These are phyloP conservation scores for Drosophila ustulata DNA, from an alignment of 2,888 invertebrate genomes.

Conservation along the genomic window DNA sequence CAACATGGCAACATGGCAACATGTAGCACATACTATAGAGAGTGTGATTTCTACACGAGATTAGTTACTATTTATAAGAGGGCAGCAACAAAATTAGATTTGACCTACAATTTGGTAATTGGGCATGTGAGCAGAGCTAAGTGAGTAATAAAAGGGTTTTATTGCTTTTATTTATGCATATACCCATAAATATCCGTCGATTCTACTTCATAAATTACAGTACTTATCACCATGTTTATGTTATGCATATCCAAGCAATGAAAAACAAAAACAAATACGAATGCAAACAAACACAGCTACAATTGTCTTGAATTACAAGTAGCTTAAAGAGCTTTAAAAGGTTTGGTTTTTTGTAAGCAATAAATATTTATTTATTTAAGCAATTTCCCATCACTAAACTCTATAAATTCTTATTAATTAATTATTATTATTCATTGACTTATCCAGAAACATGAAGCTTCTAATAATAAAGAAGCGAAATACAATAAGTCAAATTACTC, in stretches of 20 bases:
- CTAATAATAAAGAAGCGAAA: no score
- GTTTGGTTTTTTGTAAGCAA: no score
- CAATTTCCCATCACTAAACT: no score
- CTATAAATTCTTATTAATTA: no score
- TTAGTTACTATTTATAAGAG: conserved; percentile 39
- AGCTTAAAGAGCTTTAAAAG: no score
- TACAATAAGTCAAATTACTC: no score
- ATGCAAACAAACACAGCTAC: no score
- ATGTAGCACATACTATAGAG: neutral
- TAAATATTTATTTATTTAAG: no score
- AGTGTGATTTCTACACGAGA: conserved; percentile 14
- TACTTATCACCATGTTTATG: neutral
- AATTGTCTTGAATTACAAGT: no score
- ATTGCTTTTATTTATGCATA: neutral
- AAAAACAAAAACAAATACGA: neutral
- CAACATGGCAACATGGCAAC: neutral
- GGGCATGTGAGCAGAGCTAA: neutral
- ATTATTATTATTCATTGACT: no score
- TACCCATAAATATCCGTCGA: neutral
- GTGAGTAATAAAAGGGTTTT: neutral
- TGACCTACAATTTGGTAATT: conserved; percentile 19
- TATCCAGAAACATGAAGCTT: no score
- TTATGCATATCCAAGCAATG: neutral
- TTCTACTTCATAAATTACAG: neutral
- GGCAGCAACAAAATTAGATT: conserved; percentile 29